These are phyloP conservation scores for Acanthacorydalis orientalis DNA, from an alignment of 2,888 invertebrate genomes.

Conservation along the genomic window DNA sequence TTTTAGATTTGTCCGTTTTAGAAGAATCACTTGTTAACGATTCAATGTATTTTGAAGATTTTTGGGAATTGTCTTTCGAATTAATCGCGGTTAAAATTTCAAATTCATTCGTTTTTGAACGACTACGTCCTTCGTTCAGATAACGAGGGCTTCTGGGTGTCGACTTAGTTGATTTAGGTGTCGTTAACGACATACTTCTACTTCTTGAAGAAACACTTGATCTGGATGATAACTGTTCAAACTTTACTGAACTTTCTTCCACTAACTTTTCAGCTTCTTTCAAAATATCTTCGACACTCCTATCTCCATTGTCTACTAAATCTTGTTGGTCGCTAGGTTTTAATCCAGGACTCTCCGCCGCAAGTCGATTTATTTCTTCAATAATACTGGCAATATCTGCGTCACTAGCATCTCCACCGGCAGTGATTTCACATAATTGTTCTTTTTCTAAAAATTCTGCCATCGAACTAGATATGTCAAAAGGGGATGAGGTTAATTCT, in stretches of 20 bases:
- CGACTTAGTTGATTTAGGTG: conserved; percentile 1
- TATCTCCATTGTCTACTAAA: conserved; percentile 22
- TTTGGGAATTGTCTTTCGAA: background rate
- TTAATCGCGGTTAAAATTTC: background rate
- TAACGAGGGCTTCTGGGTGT: conserved; percentile 1
- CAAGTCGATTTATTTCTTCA: conserved; percentile 42
- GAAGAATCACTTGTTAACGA: background rate
- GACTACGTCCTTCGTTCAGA: no score
- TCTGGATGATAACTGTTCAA: conserved; percentile 25
- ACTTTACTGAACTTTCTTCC: conserved; percentile 26
- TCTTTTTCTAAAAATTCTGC: conserved; percentile 23
- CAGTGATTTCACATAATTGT: conserved; percentile 13
- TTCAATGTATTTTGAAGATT: background rate
- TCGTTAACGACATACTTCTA: conserved; percentile 1
- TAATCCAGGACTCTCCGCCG: conserved; percentile 15
- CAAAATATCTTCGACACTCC: conserved; percentile 39
- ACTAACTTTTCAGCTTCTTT: conserved; percentile 37
- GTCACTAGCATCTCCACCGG: conserved; percentile 22
- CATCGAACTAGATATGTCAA: conserved; percentile 19
- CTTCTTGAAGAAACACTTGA: conserved; percentile 14
- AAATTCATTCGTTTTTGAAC: no score
- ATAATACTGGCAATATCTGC: conserved; percentile 51
- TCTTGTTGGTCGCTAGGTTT: conserved; percentile 16
- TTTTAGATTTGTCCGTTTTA: no score
- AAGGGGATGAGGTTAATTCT: conserved; percentile 14